These are phyloP conservation scores for Ochropleura leucogaster DNA, from an alignment of 2,888 invertebrate genomes.

Conservation along the genomic window DNA sequence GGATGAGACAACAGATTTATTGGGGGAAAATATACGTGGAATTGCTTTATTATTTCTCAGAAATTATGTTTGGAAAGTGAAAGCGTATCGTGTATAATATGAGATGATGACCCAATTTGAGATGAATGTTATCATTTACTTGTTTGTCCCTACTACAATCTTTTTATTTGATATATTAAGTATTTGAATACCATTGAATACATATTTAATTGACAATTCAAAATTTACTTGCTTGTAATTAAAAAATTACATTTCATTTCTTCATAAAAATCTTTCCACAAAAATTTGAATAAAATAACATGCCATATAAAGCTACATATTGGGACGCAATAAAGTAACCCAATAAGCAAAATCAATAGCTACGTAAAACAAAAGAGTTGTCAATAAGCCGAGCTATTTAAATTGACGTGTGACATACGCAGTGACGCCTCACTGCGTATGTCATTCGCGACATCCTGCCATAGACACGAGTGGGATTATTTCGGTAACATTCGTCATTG, in stretches of 20 bases:
- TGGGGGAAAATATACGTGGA: neutral
- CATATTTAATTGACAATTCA: neutral
- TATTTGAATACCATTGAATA: neutral
- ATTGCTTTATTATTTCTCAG: neutral
- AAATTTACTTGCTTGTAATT: too few relatives aligned
- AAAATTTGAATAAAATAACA: neutral
- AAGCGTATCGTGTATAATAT: neutral
- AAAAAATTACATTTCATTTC: neutral
- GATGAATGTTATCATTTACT: neutral
- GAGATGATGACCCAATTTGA: neutral
- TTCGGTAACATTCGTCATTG: slow-evolving; percentile 67
- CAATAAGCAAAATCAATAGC: slow-evolving; percentile 22
- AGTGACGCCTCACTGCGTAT: slow-evolving; percentile 56
- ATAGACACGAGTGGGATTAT: slow-evolving; percentile 63
- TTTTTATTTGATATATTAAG: neutral
- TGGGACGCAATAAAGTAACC: slow-evolving; percentile 11
- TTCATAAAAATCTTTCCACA: neutral
- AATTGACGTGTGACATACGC: slow-evolving; percentile 41
- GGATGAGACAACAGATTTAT: slow-evolving; percentile 28
- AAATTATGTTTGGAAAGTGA: neutral
- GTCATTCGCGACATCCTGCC: slow-evolving; percentile 59
- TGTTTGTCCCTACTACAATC: neutral
- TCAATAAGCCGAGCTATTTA: slow-evolving; percentile 49
- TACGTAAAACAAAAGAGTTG: slow-evolving; percentile 48
- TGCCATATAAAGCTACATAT: neutral